Conservation (phyloP, 2,113 vertebrate species). For the Ptyas mucosa region DNA sequence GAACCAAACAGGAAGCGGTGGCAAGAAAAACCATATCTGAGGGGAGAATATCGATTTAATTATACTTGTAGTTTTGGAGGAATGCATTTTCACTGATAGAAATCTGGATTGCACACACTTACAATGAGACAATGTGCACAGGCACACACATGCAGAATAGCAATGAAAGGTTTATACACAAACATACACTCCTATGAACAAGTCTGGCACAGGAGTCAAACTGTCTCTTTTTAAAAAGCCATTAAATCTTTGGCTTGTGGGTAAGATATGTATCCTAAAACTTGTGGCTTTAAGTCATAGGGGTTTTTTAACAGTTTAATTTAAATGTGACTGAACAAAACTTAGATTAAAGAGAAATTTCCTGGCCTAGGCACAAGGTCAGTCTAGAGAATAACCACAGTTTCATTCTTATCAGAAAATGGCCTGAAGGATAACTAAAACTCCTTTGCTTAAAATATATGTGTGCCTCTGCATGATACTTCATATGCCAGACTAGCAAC, state of each 20-base stretch:
- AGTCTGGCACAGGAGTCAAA: neutral
- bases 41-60: neutral
- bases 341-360: neutral
- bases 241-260: neutral
- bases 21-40: neutral
- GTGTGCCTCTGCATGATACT: neutral
- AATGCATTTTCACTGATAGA: neutral
- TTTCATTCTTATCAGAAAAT: neutral
- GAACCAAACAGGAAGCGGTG: neutral
- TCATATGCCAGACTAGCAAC: neutral
- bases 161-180: neutral
- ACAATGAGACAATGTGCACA: neutral
- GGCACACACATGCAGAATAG: constrained; percentile 1
- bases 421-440: neutral
- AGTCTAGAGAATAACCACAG: neutral
- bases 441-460: neutral
- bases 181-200: neutral
- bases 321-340: neutral
- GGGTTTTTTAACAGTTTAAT: neutral
- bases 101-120: neutral
- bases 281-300: neutral
- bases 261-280: neutral
- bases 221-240: neutral
- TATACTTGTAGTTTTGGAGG: constrained; percentile 5
- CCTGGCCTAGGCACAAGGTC: neutral